Evolutionary conservation across 2,888 invertebrate species (phyloP), one percentile per base, ranked within the genome.

Genomic region (Oscheius onirici): DNA sequence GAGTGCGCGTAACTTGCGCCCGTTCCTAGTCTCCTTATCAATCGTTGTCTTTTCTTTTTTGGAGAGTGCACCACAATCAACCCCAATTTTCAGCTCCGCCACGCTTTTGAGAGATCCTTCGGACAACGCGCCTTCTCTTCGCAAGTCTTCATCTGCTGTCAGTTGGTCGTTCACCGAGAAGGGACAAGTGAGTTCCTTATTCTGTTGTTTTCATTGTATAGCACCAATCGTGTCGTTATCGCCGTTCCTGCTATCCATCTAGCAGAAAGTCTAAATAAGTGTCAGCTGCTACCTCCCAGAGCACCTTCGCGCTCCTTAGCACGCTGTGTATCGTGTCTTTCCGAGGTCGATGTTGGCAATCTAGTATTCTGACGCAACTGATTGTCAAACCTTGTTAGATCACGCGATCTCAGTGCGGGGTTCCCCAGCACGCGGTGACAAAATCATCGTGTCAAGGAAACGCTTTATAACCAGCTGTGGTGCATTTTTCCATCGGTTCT

Each of bases 111-210:
- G 40, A n/a, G 69, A 69, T 10, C 22, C 69, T 46, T 20, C 22
- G 24, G 46, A 15, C 43, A 57, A 44, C 28, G 15, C 60, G 15
- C 79, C 79, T 52, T 65, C 75, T 40, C 74, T 80, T 34, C 77
- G 80, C 69, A 80, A 80, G 51, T 80, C 80, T 20, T 80, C 80
- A 17, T 78, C 78, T 43, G 78, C 80, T 13, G 77, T 78, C 63
- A 77, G 77, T 55, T 80, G 80, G 80, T 75, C 70, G 73, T 24
- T 22, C 13, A 11, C 26, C 2, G 58, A 58, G 17, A 58, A 58
- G 58, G 17, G 20, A 11, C 58, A 58, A 58, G 58, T 58, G 40
- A 58, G 58, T 58, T 52, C 13, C 22, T 52, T 52, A 22, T 34
- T 34, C 8, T 52, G 13, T 52, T 24, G 22, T 22, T 52, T 52